Evolutionary conservation across 2,888 invertebrate species (phyloP), one percentile per base, ranked within the genome.

Genomic region (Xiphydria camelus): DNA sequence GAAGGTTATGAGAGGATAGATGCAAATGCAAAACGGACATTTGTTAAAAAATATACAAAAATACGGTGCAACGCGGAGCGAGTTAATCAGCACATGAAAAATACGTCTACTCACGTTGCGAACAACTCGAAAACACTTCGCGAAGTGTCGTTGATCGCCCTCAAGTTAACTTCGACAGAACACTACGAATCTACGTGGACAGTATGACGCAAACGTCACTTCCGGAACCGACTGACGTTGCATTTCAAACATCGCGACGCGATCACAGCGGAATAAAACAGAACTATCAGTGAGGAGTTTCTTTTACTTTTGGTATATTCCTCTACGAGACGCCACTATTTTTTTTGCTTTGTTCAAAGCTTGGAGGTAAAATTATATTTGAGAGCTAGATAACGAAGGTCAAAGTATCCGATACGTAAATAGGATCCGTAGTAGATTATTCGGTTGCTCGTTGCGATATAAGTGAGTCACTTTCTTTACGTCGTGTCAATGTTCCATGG

Each of bases 181-280:
- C 39, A 47, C 39, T 17, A 49, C 41, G 34, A 15, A 61, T 61
- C 68, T 67, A 68, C 68, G 68, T 68, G 68, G 68, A 67, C 55
- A 53, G 48, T 56, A 51, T 36, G 51, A 45, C 54, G 39, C 14
- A 12, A 46, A 60, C 68, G 68, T 68, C 68, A 68, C 59, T 65
- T 68, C 68, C 68, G 62, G 45, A 29, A 29, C 41, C n/a, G 32
- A 57, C 45, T 63, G 62, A 67, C 62, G 67, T 64, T 57, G 51
- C 51, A 49, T 34, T 40, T 32, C 38, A 19, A 35, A 23, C 32
- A 34, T 32, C 42, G 18, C 29, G 33, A 40, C 14, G 48, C 40
- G 43, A 41, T 40, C n/a, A n/a, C n/a, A n/a, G n/a, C n/a, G n/a
- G n/a, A n/a, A n/a, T n/a, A n/a, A n/a, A n/a, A n/a, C n/a, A n/a